Conservation (phyloP, 2,797 vertebrate genomes). For the Momotus momota region DNA sequence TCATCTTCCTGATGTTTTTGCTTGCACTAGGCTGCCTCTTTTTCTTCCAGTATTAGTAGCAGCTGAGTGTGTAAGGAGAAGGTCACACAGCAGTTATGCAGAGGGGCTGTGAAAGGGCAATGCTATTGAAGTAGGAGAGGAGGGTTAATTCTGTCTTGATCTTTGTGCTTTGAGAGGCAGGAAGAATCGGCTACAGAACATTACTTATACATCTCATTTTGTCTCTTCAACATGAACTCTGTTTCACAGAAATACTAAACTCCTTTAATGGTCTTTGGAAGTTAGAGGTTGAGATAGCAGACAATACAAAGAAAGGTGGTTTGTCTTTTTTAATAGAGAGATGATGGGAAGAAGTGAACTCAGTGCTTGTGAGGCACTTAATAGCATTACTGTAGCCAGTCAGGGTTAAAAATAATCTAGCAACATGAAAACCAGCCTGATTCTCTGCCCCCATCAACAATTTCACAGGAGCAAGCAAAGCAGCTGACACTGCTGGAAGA, state of each 20-base stretch:
- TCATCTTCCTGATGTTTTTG: not conserved
- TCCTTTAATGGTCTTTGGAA: not conserved
- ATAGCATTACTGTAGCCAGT: not conserved
- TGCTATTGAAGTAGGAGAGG: not conserved
- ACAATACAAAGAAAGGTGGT: not conserved
- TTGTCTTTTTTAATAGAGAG: not conserved
- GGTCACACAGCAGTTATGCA: accelerated
- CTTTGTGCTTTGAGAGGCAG: not conserved
- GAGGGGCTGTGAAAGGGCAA: not conserved
- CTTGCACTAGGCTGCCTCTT: not conserved
- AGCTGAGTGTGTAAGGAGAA: not conserved
- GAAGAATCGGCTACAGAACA: not conserved
- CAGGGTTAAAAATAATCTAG: not conserved
- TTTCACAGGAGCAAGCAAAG: not conserved
- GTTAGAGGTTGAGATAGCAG: not conserved
- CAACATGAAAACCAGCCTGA: not conserved
- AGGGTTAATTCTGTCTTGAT: not conserved
- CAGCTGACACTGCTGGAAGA: not conserved
- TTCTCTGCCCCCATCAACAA: not conserved
- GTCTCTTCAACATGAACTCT: not conserved
- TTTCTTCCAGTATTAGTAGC: not conserved
- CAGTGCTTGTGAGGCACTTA: not conserved
- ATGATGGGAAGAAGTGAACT: not conserved
- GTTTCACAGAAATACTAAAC: not conserved
- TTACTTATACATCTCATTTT: not conserved